phyloP scores from a whole-genome alignment of 2,113 vertebrate species.

The Hippoglossus stenolepis region DNA sequence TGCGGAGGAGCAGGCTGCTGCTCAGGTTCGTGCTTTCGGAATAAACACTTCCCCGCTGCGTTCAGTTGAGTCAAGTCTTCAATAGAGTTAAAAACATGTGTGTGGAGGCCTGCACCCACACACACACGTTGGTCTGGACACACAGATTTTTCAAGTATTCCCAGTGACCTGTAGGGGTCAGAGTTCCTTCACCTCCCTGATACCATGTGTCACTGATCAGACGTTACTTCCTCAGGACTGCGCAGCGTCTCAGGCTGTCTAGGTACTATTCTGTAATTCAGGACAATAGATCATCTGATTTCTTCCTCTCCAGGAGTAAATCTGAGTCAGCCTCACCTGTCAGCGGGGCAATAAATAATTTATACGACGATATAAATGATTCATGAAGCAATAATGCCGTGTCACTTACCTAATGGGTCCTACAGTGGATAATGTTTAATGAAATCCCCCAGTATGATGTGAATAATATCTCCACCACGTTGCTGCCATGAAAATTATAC shows the following conservation, averaged over 20 bases:
- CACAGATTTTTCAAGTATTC: constrained; percentile 20
- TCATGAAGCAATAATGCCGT: constrained; percentile 64
- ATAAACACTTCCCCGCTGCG: constrained; percentile 31
- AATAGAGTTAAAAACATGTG: constrained; percentile 26
- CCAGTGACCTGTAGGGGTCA: constrained; percentile 72
- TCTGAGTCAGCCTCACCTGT: constrained; percentile 36
- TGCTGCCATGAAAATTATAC: constrained; percentile 36
- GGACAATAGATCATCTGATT: constrained; percentile 34
- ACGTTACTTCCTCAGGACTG: not conserved
- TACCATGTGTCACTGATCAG: constrained; percentile 42
- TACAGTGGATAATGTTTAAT: constrained; percentile 33
- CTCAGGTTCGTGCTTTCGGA: constrained; percentile 24
- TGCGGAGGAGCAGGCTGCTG: constrained; percentile 29
- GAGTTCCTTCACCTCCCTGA: constrained; percentile 58
- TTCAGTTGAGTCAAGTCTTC: constrained; percentile 17
- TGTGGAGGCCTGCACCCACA: not conserved
- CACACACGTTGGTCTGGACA: constrained; percentile 6
- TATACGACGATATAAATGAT: constrained; percentile 64
- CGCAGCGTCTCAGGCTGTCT: constrained; percentile 34
- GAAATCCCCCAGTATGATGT: constrained; percentile 29
- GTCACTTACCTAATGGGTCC: constrained; percentile 54
- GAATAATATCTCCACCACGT: constrained; percentile 38
- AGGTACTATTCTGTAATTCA: constrained; percentile 18
- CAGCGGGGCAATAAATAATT: constrained; percentile 59
- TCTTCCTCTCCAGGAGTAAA: constrained; percentile 23